These are phyloP conservation scores for Bradypodion pumilum DNA, from an alignment of 2,797 vertebrate species.

Conservation along the genomic window DNA sequence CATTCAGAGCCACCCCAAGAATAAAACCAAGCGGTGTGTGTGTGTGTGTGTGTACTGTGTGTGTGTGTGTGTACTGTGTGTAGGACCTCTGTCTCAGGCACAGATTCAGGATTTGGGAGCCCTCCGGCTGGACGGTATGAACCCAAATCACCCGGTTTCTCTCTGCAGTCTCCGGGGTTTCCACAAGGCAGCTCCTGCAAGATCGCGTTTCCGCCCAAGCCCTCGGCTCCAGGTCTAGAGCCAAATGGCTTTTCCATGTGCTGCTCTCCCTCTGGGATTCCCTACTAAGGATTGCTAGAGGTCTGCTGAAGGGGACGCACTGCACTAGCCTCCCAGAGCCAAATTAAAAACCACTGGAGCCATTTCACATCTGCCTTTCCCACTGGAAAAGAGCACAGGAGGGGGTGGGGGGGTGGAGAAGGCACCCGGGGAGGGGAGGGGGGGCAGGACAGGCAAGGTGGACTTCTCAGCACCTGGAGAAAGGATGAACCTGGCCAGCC, in stretches of 20 bases:
- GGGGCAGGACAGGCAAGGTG: not conserved
- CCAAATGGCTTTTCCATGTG: conserved; percentile 41
- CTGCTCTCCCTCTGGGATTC: conserved; percentile 31
- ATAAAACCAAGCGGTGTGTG: not conserved
- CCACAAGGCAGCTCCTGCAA: conserved; percentile 21
- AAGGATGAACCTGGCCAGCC: conserved; percentile 27
- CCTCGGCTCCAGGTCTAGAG: conserved; percentile 15
- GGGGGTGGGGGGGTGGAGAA: not conserved
- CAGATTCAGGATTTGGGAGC: not conserved
- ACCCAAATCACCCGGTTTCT: not conserved
- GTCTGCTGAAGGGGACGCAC: conserved; percentile 34
- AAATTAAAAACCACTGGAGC: conserved; percentile 34
- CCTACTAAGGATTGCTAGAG: conserved; percentile 36
- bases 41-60: no score
- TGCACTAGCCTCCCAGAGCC: conserved; percentile 24
- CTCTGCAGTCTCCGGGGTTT: not conserved
- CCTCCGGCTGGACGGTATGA: not conserved
- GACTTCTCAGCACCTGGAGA: conserved; percentile 18
- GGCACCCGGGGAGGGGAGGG: not conserved
- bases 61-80: no score
- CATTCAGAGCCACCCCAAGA: not conserved
- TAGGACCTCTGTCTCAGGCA: not conserved
- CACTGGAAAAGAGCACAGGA: no score
- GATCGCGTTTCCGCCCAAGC: conserved; percentile 27
- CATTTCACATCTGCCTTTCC: conserved; percentile 23